These are phyloP conservation scores for Pangasianodon gigas DNA, from an alignment of 2,113 vertebrate species.

Conservation along the genomic window DNA sequence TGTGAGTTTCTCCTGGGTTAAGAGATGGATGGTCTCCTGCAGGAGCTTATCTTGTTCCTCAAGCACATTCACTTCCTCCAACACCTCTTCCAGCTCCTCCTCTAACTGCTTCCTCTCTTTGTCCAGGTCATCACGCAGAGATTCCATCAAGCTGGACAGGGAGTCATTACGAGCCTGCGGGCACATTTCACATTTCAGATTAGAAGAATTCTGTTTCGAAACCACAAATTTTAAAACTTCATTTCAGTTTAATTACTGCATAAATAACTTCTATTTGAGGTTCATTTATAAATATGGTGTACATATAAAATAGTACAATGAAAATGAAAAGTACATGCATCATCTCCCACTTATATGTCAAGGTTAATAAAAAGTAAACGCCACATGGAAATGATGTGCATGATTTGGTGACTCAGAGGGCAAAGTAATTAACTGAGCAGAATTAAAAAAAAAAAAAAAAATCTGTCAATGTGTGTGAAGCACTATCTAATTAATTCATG, in stretches of 20 bases:
- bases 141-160: slow-evolving; percentile 72
- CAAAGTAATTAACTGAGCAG: not conserved
- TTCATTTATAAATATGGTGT: not conserved
- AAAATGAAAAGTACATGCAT: not conserved
- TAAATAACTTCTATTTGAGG: not conserved
- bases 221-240: not conserved
- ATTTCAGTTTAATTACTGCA: not conserved
- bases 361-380: not conserved
- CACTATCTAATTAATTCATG: not conserved
- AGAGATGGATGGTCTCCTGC: slow-evolving; percentile 66
- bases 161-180: slow-evolving; percentile 75
- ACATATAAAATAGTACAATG: not conserved
- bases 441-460: not conserved
- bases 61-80: slow-evolving; percentile 81
- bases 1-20: slow-evolving; percentile 72
- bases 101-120: slow-evolving; percentile 73
- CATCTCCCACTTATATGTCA: not conserved
- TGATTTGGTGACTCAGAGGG: not conserved
- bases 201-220: not conserved
- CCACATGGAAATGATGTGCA: not conserved
- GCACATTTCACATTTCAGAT: slow-evolving; percentile 15
- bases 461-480: not conserved
- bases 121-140: slow-evolving; percentile 74
- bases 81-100: slow-evolving; percentile 79
- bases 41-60: slow-evolving; percentile 77